These are phyloP conservation scores for Drosophila repleta DNA, from an alignment of 1,140 invertebrate species.

Conservation along the genomic window DNA sequence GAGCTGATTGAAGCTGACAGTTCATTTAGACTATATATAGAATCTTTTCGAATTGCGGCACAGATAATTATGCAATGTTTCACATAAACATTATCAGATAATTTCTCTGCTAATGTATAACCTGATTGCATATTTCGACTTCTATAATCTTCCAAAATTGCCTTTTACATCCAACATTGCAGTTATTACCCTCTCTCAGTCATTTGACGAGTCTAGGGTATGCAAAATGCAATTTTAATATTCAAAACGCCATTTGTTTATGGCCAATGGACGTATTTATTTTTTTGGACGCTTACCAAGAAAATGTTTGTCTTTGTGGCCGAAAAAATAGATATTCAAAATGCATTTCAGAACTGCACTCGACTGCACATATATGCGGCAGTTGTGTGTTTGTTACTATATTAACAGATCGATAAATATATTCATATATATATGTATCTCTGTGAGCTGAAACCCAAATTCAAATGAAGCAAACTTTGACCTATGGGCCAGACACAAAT, in stretches of 20 bases:
- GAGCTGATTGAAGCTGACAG: too few species aligned
- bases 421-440: neutral
- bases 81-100: too few species aligned
- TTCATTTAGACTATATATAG: neutral
- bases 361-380: neutral
- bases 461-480: slow-evolving; percentile 11
- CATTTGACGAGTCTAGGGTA: neutral
- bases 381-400: slow-evolving; percentile 1
- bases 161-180: too few species aligned
- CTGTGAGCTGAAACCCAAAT: neutral
- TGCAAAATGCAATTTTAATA: slow-evolving; percentile 14
- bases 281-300: slow-evolving; percentile 67
- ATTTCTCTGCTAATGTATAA: too few species aligned
- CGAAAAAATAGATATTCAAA: slow-evolving; percentile 14
- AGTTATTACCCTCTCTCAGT: neutral
- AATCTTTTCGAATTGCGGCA: too few species aligned
- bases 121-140: too few species aligned
- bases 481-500: slow-evolving; percentile 30
- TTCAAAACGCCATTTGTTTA: slow-evolving; percentile 43
- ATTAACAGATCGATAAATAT: slow-evolving; percentile 13
- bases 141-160: too few species aligned
- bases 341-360: slow-evolving; percentile 15
- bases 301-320: slow-evolving; percentile 47
- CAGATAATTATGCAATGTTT: too few species aligned
- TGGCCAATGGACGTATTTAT: slow-evolving; percentile 32